phyloP scores from a whole-genome alignment of 2,113 vertebrate species.

The Prochilodus magdalenae region DNA sequence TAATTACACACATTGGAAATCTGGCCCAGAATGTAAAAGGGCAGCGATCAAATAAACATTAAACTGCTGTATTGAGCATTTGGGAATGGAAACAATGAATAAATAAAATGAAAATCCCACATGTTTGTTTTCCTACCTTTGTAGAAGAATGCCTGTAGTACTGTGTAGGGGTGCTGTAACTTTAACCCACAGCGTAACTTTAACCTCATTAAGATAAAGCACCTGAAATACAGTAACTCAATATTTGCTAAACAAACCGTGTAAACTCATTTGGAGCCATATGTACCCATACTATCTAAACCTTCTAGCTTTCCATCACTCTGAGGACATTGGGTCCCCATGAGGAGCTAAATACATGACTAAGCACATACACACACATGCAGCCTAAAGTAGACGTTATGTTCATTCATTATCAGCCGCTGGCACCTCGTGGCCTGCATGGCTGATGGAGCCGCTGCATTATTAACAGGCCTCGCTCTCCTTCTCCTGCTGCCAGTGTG shows the following conservation, averaged over 20 bases:
- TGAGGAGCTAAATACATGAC: neutral
- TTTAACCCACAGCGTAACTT: neutral
- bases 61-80: too few relatives aligned
- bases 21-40: too few relatives aligned
- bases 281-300: neutral
- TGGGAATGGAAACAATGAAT: too few relatives aligned
- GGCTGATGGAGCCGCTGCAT: conserved; percentile 40
- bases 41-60: too few relatives aligned
- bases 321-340: neutral
- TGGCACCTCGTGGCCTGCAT: conserved; percentile 38
- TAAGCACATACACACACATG: conserved; percentile 4
- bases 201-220: neutral
- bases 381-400: conserved; percentile 31
- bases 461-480: conserved; percentile 43
- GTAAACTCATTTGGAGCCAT: too few relatives aligned
- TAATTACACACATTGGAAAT: too few relatives aligned
- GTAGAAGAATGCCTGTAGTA: too few relatives aligned
- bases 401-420: conserved; percentile 43
- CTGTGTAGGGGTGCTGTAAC: too few relatives aligned
- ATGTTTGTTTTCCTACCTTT: too few relatives aligned
- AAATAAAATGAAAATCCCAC: too few relatives aligned
- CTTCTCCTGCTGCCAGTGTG: conserved; percentile 29
- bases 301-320: neutral
- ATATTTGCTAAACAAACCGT: too few relatives aligned
- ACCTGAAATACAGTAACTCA: too few relatives aligned